Evolutionary conservation across 2,113 vertebrate species (phyloP), one percentile per base, ranked within the genome.

Genomic region (Barnardius zonarius): DNA sequence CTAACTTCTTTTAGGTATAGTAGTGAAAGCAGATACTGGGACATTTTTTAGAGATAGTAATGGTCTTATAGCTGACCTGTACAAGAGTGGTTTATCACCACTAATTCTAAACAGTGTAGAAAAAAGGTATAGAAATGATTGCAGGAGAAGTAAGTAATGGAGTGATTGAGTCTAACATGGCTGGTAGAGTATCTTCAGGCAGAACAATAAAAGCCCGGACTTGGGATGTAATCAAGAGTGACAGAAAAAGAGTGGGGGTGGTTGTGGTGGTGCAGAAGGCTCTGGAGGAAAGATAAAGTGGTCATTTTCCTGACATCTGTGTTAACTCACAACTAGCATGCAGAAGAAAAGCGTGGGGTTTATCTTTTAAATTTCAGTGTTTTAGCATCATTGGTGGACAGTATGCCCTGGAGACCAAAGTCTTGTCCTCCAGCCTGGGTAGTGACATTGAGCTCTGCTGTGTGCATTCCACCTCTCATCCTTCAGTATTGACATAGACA

Each of bases 221-320:
- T 33, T 1, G 2, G 9, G 28, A 86, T 51, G 8, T 90, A 88
- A 94, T 80, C 54, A 83, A 61, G 61, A 88, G 24, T 70, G 87
- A 83, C 84, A 94, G 67, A 68, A 80, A 81, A 91, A 64, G 49
- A 46, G 55, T 46, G 17, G 35, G 30, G 69, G 41, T 39, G 30
- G 35, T 67, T 10, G 12, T 10, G 64, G 17, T 27, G n/a, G 30
- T 90, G 31, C 13, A 78, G 55, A 86, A 49, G 76, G 51, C 39
- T 92, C 35, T 67, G 20, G 7, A 96, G 44, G 41, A 90, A 91
- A 90, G 23, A 92, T 48, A 61, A 92, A 93, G 24, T 49, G 64
- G 55, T 83, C 72, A 62, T 94, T 93, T 94, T 74, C 57, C 76
- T 84, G 88, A 70, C 79, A 88, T 86, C 54, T 83, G 67, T 83